A percentile compares a stretch with the other conserved stretches of the same genome.
Conservation (phyloP, 2,113 vertebrate genomes). For the Pheucticus melanocephalus region DNA sequence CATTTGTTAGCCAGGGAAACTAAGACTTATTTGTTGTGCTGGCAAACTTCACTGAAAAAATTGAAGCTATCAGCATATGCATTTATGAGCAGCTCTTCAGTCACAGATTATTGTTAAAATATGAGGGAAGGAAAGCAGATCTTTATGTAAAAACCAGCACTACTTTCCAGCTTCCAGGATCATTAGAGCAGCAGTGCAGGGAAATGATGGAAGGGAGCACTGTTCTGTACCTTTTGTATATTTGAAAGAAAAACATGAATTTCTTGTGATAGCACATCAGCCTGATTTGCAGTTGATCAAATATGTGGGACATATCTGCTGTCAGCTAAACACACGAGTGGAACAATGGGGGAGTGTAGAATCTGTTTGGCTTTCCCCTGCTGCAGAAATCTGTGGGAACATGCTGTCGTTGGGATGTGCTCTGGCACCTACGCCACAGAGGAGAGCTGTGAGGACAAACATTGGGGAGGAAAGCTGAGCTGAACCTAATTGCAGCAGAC, state of each 20-base stretch:
- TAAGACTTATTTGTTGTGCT: neutral
- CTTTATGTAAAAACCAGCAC: neutral
- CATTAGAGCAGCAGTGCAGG: neutral
- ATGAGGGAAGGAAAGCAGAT: neutral
- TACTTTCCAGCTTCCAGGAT: neutral
- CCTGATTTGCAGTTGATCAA: neutral
- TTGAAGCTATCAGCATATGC: neutral
- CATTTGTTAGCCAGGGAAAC: neutral
- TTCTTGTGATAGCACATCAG: neutral
- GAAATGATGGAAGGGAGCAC: neutral
- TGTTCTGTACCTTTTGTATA: neutral
- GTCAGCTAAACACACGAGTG: neutral
- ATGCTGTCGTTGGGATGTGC: slow-evolving; percentile 52
- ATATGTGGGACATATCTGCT: neutral
- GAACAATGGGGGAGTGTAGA: slow-evolving; percentile 17
- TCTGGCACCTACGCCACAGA: slow-evolving; percentile 43
- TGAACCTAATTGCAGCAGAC: slow-evolving; percentile 56
- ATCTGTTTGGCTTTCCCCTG: slow-evolving; percentile 53
- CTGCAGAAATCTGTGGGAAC: slow-evolving; percentile 52
- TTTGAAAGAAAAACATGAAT: neutral
- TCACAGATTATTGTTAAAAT: neutral
- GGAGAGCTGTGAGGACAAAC: slow-evolving; percentile 66
- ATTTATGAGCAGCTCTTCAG: neutral
- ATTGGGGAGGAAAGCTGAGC: slow-evolving; percentile 38
- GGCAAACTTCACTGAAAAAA: neutral